These are phyloP conservation scores for Sycobia sp. DNA, from an alignment of 1,140 invertebrate species.

Conservation along the genomic window DNA sequence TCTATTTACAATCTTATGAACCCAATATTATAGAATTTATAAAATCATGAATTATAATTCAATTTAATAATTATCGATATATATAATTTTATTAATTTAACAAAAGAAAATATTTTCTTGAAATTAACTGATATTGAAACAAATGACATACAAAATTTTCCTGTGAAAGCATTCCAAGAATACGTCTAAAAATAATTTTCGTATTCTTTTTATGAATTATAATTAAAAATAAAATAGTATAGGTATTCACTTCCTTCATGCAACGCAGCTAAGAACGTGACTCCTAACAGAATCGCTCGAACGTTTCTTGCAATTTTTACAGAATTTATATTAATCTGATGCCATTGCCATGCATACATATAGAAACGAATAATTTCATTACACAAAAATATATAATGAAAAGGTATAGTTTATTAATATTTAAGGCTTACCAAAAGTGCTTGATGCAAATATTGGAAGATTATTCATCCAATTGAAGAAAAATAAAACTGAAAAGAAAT, in stretches of 20 bases:
- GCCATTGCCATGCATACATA: neutral
- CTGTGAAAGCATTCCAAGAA: no score
- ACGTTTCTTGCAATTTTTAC: neutral
- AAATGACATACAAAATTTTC: no score
- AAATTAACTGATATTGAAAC: no score
- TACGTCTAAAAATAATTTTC: constrained; percentile 35
- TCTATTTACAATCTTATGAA: no score
- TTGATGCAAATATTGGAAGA: no score
- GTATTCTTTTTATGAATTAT: constrained; percentile 33
- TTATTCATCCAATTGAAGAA: no score
- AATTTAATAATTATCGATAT: neutral
- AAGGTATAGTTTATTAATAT: no score
- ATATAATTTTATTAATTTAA: neutral
- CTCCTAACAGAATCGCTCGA: constrained; percentile 6
- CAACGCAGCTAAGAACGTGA: neutral
- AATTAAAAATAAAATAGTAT: no score
- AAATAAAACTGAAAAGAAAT: no score
- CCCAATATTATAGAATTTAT: neutral
- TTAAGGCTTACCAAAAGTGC: no score
- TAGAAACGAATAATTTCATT: neutral
- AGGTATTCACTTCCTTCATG: constrained; percentile 14
- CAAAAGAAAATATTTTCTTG: no score
- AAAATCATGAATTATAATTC: neutral
- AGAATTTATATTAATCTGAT: neutral
- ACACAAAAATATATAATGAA: neutral